These are phyloP conservation scores for Cochlearius cochlearius DNA, from an alignment of 2,113 vertebrate species.

Conservation along the genomic window DNA sequence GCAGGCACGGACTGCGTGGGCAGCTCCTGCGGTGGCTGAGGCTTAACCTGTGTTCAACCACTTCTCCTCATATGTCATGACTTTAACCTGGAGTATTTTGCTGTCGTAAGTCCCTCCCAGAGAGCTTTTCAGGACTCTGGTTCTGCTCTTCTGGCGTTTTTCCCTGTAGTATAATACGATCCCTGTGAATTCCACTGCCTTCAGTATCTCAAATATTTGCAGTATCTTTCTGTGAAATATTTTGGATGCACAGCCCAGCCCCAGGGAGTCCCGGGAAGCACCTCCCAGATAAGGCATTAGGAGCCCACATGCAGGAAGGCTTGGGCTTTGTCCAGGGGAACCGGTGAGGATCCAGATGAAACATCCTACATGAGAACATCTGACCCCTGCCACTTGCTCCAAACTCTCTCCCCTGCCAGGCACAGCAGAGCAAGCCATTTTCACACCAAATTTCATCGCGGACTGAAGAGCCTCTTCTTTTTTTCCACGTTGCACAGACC, in stretches of 20 bases:
- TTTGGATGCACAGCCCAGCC: not conserved
- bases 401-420: not conserved
- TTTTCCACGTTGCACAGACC: not conserved
- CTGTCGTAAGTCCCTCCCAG: not conserved
- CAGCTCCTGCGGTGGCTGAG: not conserved
- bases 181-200: slow-evolving; percentile 12
- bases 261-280: slow-evolving; percentile 31
- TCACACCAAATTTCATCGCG: not conserved
- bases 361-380: not conserved
- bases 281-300: slow-evolving; percentile 7
- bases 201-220: slow-evolving; percentile 41
- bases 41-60: not conserved
- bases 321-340: not conserved
- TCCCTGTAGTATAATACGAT: not conserved
- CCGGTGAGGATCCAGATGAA: not conserved
- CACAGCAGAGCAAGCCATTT: not conserved
- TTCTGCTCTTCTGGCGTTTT: slow-evolving; percentile 9
- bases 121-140: not conserved
- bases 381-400: not conserved
- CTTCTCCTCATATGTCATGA: not conserved
- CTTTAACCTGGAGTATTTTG: not conserved
- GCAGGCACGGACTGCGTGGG: not conserved
- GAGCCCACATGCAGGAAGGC: not conserved
- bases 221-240: slow-evolving; percentile 34
- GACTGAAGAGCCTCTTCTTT: not conserved